Evolutionary conservation across 92 coral and sea anemone genomes (phyloP), one percentile per base, ranked within the genome.

Genomic region (Nematostella vectensis): DNA sequence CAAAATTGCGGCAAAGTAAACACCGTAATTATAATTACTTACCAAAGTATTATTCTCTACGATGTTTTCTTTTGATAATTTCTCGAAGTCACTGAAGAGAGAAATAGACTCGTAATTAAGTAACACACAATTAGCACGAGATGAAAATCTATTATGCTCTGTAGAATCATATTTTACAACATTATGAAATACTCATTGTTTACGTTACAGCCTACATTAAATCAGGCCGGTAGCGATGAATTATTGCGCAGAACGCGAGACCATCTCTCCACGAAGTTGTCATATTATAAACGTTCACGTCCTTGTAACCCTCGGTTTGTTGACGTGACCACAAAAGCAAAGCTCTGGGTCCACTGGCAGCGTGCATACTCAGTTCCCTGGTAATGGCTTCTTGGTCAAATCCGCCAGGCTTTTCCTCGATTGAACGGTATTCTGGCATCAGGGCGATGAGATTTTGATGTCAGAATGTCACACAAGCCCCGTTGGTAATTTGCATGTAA

Each of bases 211-310:
- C 94, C 71, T 59, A 85, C 95, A 85, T 76, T 31, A 85, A 55
- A 50, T 85, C 95, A 37, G 95, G 95, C 25, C 95, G 71, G 67
- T 60, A 85, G 18, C 83, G 83, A 36, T 85, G 95, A 24, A 85
- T 85, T 11, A 85, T 66, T 0, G 95, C 95, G 64, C 95, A 85
- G 43, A 85, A 81, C 15, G 88, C 95, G 21, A 85, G 60, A 8
- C 95, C 95, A 76, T 85, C 88, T 57, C 88, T 78, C 95, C 95
- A 85, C 4, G 95, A 81, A 48, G 74, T 85, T 29, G 95, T 70
- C 67, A 85, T 77, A 31, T 85, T 76, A 18, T 55, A 81, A 25
- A 85, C 68, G 38, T 76, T 80, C 42, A 85, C 84, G 18, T 76
- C 95, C 31, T 21, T 76, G 65, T 85, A 81, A 26, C 88, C 70